These are phyloP conservation scores for Aphis craccivora DNA, from an alignment of 1,140 invertebrate species.

Conservation along the genomic window DNA sequence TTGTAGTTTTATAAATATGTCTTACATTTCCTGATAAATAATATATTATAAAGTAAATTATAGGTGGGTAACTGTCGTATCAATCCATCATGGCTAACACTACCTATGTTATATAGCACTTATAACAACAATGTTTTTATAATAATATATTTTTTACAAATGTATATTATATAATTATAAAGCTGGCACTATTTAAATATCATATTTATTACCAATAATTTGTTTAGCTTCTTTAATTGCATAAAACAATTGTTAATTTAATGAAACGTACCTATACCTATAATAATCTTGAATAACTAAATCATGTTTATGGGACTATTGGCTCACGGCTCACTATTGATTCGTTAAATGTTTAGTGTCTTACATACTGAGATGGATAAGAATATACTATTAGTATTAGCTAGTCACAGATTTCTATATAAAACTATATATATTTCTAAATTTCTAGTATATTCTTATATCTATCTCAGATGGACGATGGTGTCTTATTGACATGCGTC, in stretches of 20 bases:
- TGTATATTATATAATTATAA: not conserved
- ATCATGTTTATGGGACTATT: not conserved
- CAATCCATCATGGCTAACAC: not conserved
- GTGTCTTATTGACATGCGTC: not conserved
- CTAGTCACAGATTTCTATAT: no score
- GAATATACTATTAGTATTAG: no score
- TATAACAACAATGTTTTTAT: not conserved
- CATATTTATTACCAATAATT: not conserved
- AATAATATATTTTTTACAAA: not conserved
- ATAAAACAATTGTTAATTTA: not conserved
- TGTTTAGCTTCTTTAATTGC: not conserved
- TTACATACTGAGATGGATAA: not conserved
- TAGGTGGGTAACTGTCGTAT: not conserved
- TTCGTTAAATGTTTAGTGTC: not conserved
- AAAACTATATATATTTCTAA: no score
- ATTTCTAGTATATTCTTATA: no score
- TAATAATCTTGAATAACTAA: not conserved
- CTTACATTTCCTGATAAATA: slow-evolving; percentile 19
- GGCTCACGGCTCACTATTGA: no score
- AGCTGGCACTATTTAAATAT: not conserved
- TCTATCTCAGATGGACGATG: no score
- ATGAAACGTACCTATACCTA: no score
- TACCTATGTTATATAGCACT: not conserved
- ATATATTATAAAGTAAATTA: not conserved
- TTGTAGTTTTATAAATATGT: not conserved